Evolutionary conservation across 2,113 vertebrate species (phyloP).

Genomic region (Thunnus thynnus): DNA sequence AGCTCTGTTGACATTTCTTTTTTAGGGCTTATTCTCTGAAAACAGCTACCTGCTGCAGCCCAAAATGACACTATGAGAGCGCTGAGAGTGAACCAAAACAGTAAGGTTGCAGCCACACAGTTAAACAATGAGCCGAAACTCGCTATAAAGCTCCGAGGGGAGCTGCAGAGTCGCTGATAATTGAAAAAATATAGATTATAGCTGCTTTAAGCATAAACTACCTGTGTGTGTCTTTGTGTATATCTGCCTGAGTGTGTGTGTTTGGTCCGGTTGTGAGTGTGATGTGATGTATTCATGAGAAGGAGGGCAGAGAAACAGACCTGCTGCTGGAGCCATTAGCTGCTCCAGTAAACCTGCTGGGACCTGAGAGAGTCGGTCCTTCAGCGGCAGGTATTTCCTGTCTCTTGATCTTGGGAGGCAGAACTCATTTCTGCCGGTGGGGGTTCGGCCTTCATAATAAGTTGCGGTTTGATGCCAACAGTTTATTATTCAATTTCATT

Average conservation of each 20-base stretch:
- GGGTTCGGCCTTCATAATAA: conserved; percentile 78
- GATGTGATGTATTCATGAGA: conserved; percentile 65
- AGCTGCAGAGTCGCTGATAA: too few relatives aligned
- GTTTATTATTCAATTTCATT: conserved; percentile 80
- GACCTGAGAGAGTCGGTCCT: conserved; percentile 63
- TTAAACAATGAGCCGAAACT: too few relatives aligned
- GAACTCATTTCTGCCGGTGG: conserved; percentile 75
- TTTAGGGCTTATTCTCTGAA: too few relatives aligned
- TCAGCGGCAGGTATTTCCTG: conserved; percentile 83
- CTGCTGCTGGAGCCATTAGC: conserved; percentile 71
- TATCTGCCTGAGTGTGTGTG: conserved; percentile 14
- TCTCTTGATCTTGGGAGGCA: conserved; percentile 81
- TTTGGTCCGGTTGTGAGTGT: conserved; percentile 17
- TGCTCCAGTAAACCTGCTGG: conserved; percentile 77
- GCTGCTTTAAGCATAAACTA: neutral
- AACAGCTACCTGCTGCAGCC: too few relatives aligned
- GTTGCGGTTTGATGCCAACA: conserved; percentile 79
- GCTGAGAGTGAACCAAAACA: too few relatives aligned
- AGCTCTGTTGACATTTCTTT: too few relatives aligned
- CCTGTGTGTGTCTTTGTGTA: neutral
- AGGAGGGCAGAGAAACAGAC: conserved; percentile 59
- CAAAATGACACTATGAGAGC: too few relatives aligned
- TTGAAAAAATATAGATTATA: too few relatives aligned
- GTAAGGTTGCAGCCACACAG: too few relatives aligned
- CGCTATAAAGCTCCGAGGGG: too few relatives aligned